phyloP scores from a whole-genome alignment of 2,113 vertebrate species.

The Falco punctatus region DNA sequence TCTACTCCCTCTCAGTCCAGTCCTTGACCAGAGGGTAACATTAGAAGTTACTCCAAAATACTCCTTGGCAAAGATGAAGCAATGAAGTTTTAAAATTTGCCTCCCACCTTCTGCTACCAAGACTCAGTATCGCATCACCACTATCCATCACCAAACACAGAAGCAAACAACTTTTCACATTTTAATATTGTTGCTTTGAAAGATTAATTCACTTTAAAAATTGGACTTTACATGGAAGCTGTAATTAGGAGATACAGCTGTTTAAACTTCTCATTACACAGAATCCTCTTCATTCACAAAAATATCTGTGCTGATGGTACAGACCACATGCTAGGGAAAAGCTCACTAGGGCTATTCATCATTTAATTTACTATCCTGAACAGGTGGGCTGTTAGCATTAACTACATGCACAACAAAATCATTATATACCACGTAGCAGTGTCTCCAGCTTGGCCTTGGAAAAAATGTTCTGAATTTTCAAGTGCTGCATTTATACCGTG shows the following conservation, averaged over 20 bases:
- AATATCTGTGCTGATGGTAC: neutral
- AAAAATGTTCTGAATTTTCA: neutral
- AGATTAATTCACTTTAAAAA: neutral
- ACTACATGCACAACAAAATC: neutral
- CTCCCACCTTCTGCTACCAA: neutral
- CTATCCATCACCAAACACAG: neutral
- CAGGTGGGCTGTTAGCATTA: slow-evolving; percentile 57
- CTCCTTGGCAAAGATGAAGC: neutral
- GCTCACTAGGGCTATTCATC: slow-evolving; percentile 46
- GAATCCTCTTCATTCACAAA: slow-evolving; percentile 9
- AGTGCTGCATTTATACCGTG: neutral
- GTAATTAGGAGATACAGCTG: neutral
- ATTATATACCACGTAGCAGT: neutral
- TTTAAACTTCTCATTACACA: neutral
- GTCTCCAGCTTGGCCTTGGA: neutral
- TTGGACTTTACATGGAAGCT: neutral
- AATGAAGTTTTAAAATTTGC: neutral
- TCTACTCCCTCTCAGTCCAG: neutral
- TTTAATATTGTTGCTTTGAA: too few species aligned
- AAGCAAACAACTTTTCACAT: neutral
- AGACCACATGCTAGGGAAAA: neutral
- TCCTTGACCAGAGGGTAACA: neutral
- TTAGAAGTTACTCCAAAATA: neutral
- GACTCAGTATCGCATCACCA: neutral
- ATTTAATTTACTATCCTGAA: slow-evolving; percentile 16